Base-by-base conservation (phyloP, 2,113 vertebrate genomes). In the Lophius piscatorius region DNA sequence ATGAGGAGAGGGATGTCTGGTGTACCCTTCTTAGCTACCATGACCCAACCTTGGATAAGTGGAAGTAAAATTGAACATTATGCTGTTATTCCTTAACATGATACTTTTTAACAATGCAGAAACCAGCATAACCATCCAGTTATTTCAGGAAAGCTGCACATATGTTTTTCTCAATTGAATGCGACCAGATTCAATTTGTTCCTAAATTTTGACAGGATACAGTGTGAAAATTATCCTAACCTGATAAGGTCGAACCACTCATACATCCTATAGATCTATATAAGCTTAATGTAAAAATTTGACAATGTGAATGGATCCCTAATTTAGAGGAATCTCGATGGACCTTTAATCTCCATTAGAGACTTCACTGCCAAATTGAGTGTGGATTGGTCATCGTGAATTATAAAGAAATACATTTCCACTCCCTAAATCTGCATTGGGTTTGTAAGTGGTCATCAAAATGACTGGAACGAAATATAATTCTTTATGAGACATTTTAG, bases 391-490 rank as follows among this genome's bases (percentile, higher is more conserved):
- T 29, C 14, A 5, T 44, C 9, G 2, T 1, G 2, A 35, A 20
- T 49, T 31, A 14, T 14, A 22, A 14, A n/a, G n/a, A n/a, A n/a
- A n/a, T n/a, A n/a, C n/a, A 36, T 57, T 35, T 39, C 26, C 22
- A 23, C 29, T 21, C 10, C 63, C 12, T 40, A 14, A 39, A 28
- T 7, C 23, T 31, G 50, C 41, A 33, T 7, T 6, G 35, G 10
- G 14, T 45, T 65, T 55, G 63, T 66, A 46, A 59, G 50, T 56
- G 9, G 10, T 31, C 23, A 13, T 68, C 70, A 55, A 69, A 34
- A 13, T 6, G 10, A 20, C 10, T 23, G 21, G 26, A 50, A 22
- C 9, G 33, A 55, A 51, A 18, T 13, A 13, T 33, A 9, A 13
- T 45, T 42, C 20, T 54, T 74, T 33, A 46, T 26, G 38, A 35